A percentile compares a stretch with the other conserved stretches of the same genome.
Conservation (phyloP, 2,797 vertebrate species). For the Catharus ustulatus region DNA sequence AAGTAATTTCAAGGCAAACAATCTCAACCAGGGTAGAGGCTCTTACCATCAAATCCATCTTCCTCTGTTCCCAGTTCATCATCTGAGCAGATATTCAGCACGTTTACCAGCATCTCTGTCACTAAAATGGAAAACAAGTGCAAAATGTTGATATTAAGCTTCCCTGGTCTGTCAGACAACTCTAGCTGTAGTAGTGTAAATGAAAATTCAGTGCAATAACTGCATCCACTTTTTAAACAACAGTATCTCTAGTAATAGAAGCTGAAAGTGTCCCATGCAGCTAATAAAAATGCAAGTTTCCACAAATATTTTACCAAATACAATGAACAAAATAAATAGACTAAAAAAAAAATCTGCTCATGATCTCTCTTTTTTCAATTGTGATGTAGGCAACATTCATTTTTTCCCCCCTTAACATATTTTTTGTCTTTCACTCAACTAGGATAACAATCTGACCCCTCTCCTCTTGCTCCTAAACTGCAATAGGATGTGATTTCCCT, state of each 20-base stretch:
- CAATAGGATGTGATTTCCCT: background rate
- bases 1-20: conserved; percentile 20
- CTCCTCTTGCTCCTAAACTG: background rate
- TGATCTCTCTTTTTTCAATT: background rate
- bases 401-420: background rate
- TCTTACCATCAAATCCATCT: conserved; percentile 96
- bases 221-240: background rate
- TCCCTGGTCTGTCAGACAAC: background rate
- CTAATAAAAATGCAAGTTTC: background rate
- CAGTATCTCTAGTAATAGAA: background rate
- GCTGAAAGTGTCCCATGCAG: background rate
- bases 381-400: background rate
- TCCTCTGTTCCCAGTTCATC: conserved; percentile 96
- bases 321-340: background rate
- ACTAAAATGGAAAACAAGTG: conserved; percentile 77
- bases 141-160: background rate
- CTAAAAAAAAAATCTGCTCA: background rate
- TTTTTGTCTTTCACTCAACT: background rate
- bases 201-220: background rate
- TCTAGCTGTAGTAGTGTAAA: background rate
- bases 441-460: background rate
- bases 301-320: background rate
- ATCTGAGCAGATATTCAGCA: conserved; percentile 98
- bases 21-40: background rate
- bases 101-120: conserved; percentile 98